Percentiles rank a stretch among this genome's conserved stretches.
Evolutionary conservation across 2,888 invertebrate genomes (phyloP).

Genomic region (Dryomyza anilis): DNA sequence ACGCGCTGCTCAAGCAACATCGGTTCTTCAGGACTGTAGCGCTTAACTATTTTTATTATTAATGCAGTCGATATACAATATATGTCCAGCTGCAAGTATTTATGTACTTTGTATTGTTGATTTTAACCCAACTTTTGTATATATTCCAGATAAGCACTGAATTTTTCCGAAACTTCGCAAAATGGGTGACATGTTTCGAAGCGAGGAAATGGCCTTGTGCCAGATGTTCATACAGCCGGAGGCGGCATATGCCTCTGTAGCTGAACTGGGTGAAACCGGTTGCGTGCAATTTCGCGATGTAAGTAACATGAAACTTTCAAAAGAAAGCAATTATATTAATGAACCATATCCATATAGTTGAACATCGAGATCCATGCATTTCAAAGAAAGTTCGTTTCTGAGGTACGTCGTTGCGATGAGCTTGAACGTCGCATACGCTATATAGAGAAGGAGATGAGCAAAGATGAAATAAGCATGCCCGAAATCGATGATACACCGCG

Average conservation of each 20-base stretch:
- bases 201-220: conserved; percentile 89
- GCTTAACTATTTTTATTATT: too few relatives aligned
- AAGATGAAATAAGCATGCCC: conserved; percentile 74
- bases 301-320: conserved; percentile 60
- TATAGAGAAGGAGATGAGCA: conserved; percentile 78
- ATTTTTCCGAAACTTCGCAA: too few relatives aligned
- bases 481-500: conserved; percentile 70
- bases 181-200: too few relatives aligned
- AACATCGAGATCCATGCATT: conserved; percentile 80
- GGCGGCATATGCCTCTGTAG: conserved; percentile 91
- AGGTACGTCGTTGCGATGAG: conserved; percentile 83
- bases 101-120: too few relatives aligned
- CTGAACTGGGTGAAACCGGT: conserved; percentile 92
- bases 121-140: too few relatives aligned
- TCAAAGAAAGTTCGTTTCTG: conserved; percentile 83
- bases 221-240: conserved; percentile 96
- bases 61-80: too few relatives aligned
- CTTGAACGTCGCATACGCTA: conserved; percentile 81
- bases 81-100: too few relatives aligned
- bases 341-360: conserved; percentile 62
- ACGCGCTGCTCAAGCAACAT: too few relatives aligned
- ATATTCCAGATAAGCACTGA: too few relatives aligned
- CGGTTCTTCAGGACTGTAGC: too few relatives aligned
- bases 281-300: conserved; percentile 95
- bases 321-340: not conserved